Percentiles rank a stretch among this genome's conserved stretches.
These are phyloP conservation scores for Auanema freiburgensis DNA, from an alignment of 2,888 invertebrate species.

Conservation along the genomic window DNA sequence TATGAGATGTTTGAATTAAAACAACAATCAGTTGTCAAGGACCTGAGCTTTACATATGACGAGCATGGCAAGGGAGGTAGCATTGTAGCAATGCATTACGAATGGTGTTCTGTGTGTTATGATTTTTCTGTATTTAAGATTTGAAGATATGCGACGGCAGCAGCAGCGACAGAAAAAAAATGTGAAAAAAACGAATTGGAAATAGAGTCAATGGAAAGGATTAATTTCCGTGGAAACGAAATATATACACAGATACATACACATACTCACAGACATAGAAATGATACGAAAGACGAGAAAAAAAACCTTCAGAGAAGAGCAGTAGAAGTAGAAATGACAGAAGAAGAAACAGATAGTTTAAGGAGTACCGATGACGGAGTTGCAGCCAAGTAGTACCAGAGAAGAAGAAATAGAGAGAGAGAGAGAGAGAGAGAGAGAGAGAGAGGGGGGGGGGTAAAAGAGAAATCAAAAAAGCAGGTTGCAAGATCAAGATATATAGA, in stretches of 20 bases:
- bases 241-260: too few species aligned
- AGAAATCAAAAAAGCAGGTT: conserved; percentile 1
- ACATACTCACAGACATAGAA: background rate
- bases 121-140: background rate
- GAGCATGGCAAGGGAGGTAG: background rate
- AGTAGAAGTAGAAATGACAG: background rate
- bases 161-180: too few species aligned
- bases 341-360: background rate
- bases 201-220: too few species aligned
- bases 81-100: background rate
- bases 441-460: background rate
- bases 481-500: background rate
- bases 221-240: too few species aligned
- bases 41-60: background rate
- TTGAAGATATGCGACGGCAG: too few species aligned
- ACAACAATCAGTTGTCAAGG: background rate
- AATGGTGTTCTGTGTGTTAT: background rate
- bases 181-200: background rate
- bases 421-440: background rate
- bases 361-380: too few species aligned
- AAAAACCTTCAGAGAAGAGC: background rate
- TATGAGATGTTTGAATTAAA: too few species aligned
- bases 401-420: too few species aligned
- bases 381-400: background rate
- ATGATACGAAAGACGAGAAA: background rate